Conservation (phyloP, 30 jellyfish, hydroid and myxozoan species). For the Mastigias papua region DNA sequence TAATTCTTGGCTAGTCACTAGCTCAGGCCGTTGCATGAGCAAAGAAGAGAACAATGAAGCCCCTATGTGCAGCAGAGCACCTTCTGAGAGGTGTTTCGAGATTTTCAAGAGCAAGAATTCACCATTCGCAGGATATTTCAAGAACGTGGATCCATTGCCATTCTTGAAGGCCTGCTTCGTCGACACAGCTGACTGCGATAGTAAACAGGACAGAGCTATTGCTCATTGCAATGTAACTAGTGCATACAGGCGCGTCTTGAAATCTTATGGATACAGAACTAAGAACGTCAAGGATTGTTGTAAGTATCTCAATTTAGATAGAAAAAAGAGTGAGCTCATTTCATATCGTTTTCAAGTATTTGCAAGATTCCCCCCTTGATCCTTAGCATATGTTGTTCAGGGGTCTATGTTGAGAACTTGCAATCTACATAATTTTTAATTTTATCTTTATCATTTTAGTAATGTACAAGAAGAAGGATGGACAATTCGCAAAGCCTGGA, state of each 20-base stretch:
- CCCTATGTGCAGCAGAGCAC: conserved; percentile 82
- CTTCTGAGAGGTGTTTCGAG: conserved; percentile 87
- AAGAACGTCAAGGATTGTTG: conserved; percentile 75
- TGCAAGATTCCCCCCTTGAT: background rate
- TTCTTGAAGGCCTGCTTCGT: conserved; percentile 91
- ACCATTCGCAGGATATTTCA: conserved; percentile 66
- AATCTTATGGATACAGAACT: conserved; percentile 25
- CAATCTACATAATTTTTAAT: too few species aligned
- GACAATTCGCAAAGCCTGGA: conserved; percentile 39
- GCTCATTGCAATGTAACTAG: conserved; percentile 90
- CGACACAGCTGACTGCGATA: conserved; percentile 89
- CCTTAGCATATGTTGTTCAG: background rate
- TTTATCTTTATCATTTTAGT: conserved; percentile 38
- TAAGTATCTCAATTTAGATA: conserved; percentile 73
- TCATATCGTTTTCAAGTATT: too few species aligned
- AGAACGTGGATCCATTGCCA: conserved; percentile 87
- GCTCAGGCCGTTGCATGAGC: conserved; percentile 79
- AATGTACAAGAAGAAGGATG: conserved; percentile 35
- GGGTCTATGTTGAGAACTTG: too few species aligned
- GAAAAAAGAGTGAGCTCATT: too few species aligned
- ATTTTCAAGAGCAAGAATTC: conserved; percentile 67
- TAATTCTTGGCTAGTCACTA: conserved; percentile 91
- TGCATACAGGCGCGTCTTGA: conserved; percentile 82
- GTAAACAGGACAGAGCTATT: conserved; percentile 26
- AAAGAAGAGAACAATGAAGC: conserved; percentile 64